Percentiles rank a stretch among this genome's conserved stretches.
Evolutionary conservation across 2,888 invertebrate species (phyloP).

Genomic region (Odontocerum albicorne): DNA sequence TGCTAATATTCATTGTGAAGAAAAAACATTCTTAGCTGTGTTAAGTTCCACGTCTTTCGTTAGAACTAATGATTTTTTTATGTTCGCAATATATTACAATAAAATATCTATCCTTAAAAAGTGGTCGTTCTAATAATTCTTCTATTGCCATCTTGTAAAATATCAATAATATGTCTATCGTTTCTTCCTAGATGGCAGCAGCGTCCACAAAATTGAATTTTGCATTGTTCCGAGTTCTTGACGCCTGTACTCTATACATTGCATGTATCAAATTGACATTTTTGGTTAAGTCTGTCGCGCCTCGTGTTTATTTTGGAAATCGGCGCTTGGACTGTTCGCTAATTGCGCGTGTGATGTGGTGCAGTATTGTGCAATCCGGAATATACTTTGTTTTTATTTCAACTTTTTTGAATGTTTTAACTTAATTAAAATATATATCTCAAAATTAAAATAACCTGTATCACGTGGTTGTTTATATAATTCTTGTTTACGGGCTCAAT

Average conservation of each 20-base stretch:
- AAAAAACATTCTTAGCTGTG: too few relatives aligned
- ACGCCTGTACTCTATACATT: constrained; percentile 42
- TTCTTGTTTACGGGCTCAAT: constrained; percentile 60
- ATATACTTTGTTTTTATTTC: neutral
- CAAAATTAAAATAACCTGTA: constrained; percentile 25
- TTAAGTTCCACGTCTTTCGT: too few relatives aligned
- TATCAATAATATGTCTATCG: neutral
- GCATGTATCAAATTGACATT: constrained; percentile 60
- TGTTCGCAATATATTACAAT: neutral
- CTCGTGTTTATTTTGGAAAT: constrained; percentile 55
- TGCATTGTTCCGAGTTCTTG: neutral
- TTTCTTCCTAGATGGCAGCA: constrained; percentile 13
- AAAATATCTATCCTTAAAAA: neutral
- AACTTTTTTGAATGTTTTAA: too few relatives aligned
- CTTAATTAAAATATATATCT: too few relatives aligned
- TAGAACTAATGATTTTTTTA: too few relatives aligned
- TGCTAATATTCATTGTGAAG: too few relatives aligned
- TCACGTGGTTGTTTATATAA: constrained; percentile 64
- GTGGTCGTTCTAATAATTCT: neutral
- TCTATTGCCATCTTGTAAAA: neutral
- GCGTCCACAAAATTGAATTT: neutral
- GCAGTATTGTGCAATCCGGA: neutral
- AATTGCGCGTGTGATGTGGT: too few relatives aligned
- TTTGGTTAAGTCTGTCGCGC: constrained; percentile 62
- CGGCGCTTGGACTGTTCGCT: too few relatives aligned